Conservation (phyloP, 2,113 vertebrate genomes). For the Clarias gariepinus region DNA sequence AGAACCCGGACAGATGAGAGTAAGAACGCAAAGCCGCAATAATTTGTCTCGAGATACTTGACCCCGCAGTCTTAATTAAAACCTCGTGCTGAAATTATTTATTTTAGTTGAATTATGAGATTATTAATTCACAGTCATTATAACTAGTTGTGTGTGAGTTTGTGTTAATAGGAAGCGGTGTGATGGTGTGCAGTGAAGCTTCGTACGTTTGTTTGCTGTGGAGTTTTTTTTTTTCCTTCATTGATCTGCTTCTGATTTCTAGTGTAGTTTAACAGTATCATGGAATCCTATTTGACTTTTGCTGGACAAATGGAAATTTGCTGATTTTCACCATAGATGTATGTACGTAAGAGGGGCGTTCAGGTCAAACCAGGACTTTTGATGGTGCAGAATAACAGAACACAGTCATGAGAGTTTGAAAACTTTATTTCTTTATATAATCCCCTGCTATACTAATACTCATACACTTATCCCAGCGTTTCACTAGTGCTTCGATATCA, state of each 20-base stretch:
- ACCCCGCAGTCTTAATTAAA: neutral
- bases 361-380: too few relatives aligned
- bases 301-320: neutral
- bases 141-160: neutral
- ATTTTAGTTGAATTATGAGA: neutral
- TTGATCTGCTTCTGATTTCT: neutral
- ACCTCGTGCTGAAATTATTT: neutral
- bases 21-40: too few relatives aligned
- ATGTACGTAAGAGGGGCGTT: too few relatives aligned
- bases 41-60: too few relatives aligned
- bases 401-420: too few relatives aligned
- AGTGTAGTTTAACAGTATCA: neutral
- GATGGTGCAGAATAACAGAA: too few relatives aligned
- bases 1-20: too few relatives aligned
- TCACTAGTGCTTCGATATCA: too few relatives aligned
- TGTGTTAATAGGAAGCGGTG: neutral
- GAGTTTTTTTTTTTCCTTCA: neutral
- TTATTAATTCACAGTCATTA: neutral
- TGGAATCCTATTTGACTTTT: neutral
- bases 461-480: too few relatives aligned
- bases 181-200: slow-evolving; percentile 19
- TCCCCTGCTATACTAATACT: too few relatives aligned
- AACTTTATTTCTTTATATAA: too few relatives aligned
- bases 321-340: neutral
- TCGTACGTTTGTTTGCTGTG: slow-evolving; percentile 13